Evolutionary conservation across 2,888 invertebrate genomes (phyloP).

Genomic region (Kryphioiulus occultus): DNA sequence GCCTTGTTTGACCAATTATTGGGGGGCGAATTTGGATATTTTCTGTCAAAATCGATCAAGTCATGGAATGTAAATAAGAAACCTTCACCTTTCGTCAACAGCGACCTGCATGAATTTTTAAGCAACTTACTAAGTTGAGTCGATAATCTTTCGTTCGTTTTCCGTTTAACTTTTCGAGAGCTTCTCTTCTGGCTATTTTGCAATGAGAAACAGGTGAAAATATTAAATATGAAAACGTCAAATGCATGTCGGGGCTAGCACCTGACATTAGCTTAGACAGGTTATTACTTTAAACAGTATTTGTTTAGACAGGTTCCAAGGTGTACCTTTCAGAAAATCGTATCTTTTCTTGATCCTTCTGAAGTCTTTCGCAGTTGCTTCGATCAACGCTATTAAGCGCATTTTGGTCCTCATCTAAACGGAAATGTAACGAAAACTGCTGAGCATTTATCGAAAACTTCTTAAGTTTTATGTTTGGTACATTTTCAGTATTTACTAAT

Average conservation of each 20-base stretch:
- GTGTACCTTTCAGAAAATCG: neutral
- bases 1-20: no score
- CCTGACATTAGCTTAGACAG: no score
- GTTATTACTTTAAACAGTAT: no score
- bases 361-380: neutral
- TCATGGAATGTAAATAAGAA: neutral
- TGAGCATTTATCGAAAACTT: no score
- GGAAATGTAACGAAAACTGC: no score
- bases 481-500: no score
- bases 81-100: no score
- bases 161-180: neutral
- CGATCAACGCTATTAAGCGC: neutral
- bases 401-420: neutral
- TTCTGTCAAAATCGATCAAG: neutral
- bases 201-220: neutral
- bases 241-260: neutral
- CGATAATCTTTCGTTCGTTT: neutral
- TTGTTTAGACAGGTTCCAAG: neutral
- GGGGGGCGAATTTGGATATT: no score
- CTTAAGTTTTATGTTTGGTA: no score
- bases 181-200: neutral
- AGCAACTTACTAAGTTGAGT: neutral
- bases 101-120: no score
- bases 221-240: neutral
- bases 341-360: conserved; percentile 4